Conservation (phyloP, 2,113 vertebrate species). For the Cepphus grylle region DNA sequence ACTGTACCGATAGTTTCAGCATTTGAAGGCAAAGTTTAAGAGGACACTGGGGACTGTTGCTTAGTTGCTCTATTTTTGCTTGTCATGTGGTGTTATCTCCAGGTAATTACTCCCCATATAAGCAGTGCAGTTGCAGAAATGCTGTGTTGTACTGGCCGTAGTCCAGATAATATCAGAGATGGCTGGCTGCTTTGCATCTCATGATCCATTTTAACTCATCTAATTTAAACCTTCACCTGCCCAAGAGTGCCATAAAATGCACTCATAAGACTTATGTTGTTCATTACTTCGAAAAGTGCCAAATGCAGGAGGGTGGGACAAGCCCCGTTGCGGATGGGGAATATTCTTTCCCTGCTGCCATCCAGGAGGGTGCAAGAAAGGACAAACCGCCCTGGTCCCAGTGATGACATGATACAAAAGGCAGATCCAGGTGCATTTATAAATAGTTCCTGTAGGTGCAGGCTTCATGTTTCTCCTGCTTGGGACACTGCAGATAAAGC, state of each 20-base stretch:
- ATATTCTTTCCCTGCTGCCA: conserved; percentile 6
- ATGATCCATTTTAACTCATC: conserved; percentile 44
- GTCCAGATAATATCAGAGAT: conserved; percentile 44
- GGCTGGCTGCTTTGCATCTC: conserved; percentile 38
- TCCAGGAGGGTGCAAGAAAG: neutral
- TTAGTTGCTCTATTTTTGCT: neutral
- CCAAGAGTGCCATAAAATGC: conserved; percentile 32
- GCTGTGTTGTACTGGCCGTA: conserved; percentile 6
- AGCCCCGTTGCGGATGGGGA: neutral
- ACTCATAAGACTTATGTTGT: neutral
- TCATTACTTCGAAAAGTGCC: conserved; percentile 19
- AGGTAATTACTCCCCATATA: conserved; percentile 11
- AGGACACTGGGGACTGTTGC: neutral
- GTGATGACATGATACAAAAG: neutral
- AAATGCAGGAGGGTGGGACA: neutral
- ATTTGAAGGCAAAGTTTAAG: neutral
- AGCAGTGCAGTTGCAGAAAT: conserved; percentile 5
- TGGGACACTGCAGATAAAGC: neutral
- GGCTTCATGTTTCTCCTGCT: conserved; percentile 48
- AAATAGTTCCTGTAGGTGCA: conserved; percentile 51
- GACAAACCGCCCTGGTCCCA: neutral
- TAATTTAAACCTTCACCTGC: conserved; percentile 63
- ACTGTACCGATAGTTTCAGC: neutral
- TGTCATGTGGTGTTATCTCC: neutral
- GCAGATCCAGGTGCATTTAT: conserved; percentile 41